Evolutionary conservation across 2,888 invertebrate species (phyloP), one percentile per base, ranked within the genome.

Genomic region (Ganaspis brasiliensis): DNA sequence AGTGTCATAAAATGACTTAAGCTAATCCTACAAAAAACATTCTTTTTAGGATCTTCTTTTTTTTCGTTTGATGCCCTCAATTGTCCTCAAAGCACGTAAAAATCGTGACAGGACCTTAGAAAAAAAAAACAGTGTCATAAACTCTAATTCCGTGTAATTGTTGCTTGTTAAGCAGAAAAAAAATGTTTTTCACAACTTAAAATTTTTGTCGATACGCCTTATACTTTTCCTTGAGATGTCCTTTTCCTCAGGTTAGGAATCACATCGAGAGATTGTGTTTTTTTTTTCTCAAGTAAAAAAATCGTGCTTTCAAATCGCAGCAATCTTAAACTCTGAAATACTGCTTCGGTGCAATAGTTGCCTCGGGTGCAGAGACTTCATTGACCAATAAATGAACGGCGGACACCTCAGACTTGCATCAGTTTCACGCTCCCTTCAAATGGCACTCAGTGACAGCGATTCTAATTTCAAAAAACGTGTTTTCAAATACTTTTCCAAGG

Each of bases 381-480:
- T 67, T 45, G 40, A 67, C 67, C 67, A 67, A 45, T 67, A 67
- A 67, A 67, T 45, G 67, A 67, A 67, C 24, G 37, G 59, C 59
- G 35, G 67, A 67, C 67, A 67, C 67, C 67, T 67, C 37, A 67
- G 67, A 67, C 40, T 67, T 67, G 67, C 40, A 45, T 37, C 37
- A 45, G 67, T 45, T 67, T 67, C 67, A 67, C 67, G 67, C 67
- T 67, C 67, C 67, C 67, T 67, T 67, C 67, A 40, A 67, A 67
- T 45, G 40, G 8, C 40, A 57, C 14, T 45, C 45, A 56, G 56
- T 67, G 67, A 67, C 67, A 45, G 24, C n/a, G 45, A 45, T 37
- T 40, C 35, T 63, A 63, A 63, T 63, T 21, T 21, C 1, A 67
- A 61, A 67, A 63, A 45, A 40, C 5, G 24, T 21, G 10, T 45